Conservation (phyloP, 1,140 invertebrate species). For the Aradophagus sp. region DNA sequence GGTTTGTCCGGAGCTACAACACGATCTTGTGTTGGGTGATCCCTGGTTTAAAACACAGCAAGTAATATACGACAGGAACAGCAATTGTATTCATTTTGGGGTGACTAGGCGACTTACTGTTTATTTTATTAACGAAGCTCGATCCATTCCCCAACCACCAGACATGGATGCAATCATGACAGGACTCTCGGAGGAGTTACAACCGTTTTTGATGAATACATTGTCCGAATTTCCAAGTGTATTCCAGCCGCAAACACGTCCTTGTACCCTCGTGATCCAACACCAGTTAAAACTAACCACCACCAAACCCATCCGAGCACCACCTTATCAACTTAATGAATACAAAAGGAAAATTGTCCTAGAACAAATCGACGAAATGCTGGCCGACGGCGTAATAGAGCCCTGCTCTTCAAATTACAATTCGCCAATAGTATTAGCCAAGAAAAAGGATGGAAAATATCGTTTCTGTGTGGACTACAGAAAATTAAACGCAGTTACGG, state of each 20-base stretch:
- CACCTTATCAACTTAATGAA: conserved; percentile 26
- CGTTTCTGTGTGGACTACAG: too few relatives aligned
- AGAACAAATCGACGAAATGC: conserved; percentile 41
- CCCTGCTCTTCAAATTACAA: conserved; percentile 58
- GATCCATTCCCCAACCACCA: too few relatives aligned
- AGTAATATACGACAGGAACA: conserved; percentile 36
- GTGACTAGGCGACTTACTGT: neutral
- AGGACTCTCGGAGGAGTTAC: too few relatives aligned
- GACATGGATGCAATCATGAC: too few relatives aligned
- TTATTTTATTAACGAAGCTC: neutral
- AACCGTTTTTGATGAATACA: too few relatives aligned
- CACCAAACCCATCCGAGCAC: neutral
- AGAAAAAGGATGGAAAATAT: too few relatives aligned
- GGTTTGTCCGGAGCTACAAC: too few relatives aligned
- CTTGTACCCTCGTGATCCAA: neutral
- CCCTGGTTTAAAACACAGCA: conserved; percentile 8
- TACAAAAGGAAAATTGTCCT: conserved; percentile 18
- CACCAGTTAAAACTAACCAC: neutral
- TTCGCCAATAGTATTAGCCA: conserved; percentile 70
- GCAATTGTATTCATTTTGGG: conserved; percentile 10
- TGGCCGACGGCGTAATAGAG: conserved; percentile 54
- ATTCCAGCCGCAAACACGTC: too few relatives aligned
- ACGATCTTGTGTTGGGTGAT: too few relatives aligned
- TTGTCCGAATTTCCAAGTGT: too few relatives aligned
- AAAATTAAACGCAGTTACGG: too few relatives aligned